These are phyloP conservation scores for Quadroppia sp. DNA, from an alignment of 2,888 invertebrate species.

Conservation along the genomic window DNA sequence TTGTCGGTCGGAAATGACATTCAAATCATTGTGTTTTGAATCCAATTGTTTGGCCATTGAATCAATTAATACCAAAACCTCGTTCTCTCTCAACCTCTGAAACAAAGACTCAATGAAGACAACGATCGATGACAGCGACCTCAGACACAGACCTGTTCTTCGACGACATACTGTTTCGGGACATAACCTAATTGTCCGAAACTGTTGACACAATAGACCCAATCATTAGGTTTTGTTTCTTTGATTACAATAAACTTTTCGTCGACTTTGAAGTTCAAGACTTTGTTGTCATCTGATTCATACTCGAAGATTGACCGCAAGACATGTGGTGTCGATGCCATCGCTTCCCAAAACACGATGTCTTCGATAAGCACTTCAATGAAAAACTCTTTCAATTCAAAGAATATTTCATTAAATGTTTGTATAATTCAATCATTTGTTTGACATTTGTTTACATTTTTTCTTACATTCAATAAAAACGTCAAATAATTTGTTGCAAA, in stretches of 20 bases:
- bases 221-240: conserved; percentile 47
- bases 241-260: conserved; percentile 47
- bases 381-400: no score
- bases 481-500: neutral
- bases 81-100: conserved; percentile 20
- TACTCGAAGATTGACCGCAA: conserved; percentile 39
- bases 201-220: conserved; percentile 50
- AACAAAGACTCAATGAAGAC: neutral
- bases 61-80: conserved; percentile 42
- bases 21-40: conserved; percentile 41
- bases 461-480: neutral
- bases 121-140: neutral
- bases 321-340: conserved; percentile 5
- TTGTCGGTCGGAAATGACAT: conserved; percentile 42
- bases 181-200: conserved; percentile 50
- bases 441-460: conserved; percentile 21
- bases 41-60: conserved; percentile 41
- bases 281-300: conserved; percentile 43
- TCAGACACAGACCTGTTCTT: conserved; percentile 25
- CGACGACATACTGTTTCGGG: conserved; percentile 50
- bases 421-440: neutral
- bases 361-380: no score
- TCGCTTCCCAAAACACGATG: neutral
- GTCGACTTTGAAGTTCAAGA: conserved; percentile 45
- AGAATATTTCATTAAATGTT: neutral